Evolutionary conservation across 2,797 vertebrate species (phyloP).

Genomic region (Hybognathus amarus): DNA sequence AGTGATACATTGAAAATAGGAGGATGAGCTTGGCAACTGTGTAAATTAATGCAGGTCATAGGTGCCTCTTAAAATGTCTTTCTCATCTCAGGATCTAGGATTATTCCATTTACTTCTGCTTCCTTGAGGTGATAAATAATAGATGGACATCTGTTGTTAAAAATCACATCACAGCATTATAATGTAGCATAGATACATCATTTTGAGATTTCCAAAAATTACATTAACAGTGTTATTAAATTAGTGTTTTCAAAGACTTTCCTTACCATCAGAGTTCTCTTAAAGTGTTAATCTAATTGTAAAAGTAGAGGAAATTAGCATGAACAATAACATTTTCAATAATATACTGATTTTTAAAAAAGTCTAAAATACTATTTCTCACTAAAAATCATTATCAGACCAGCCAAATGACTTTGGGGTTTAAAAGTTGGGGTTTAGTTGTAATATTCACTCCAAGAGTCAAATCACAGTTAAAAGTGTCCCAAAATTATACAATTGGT

Average conservation of each 20-base stretch:
- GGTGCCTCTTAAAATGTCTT: neutral
- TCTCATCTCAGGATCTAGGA: neutral
- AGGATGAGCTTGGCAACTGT: constrained; percentile 3
- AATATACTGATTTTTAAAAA: no score
- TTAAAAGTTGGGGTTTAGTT: neutral
- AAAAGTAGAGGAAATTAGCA: neutral
- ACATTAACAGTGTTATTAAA: neutral
- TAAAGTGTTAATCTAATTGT: neutral
- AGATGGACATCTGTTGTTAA: neutral
- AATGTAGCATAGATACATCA: neutral
- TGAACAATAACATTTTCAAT: neutral
- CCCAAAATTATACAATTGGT: neutral
- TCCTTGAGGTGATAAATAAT: neutral
- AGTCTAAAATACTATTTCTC: neutral
- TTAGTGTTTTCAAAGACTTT: no score
- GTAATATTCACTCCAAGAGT: neutral
- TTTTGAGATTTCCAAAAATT: neutral
- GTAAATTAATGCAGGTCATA: constrained; percentile 1
- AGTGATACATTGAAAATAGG: constrained; percentile 11
- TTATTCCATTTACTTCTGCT: neutral
- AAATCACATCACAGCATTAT: neutral
- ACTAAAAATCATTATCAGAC: neutral
- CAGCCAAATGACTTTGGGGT: neutral
- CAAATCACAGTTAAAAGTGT: neutral
- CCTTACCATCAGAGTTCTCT: neutral